Conservation (phyloP, 2,113 vertebrate species). For the Lepidothrix coronata region DNA sequence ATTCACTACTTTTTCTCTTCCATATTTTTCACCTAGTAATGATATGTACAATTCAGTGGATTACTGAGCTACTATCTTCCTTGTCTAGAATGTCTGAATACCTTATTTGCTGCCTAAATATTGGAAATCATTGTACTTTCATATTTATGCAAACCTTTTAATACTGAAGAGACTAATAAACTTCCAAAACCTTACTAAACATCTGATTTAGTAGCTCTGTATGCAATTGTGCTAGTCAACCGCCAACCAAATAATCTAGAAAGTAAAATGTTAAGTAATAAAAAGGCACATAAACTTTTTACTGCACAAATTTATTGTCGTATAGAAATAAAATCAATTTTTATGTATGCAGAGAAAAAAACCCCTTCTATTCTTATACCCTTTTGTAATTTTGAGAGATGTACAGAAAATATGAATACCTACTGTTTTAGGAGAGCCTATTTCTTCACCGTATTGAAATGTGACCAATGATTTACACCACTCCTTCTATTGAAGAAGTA, state of each 20-base stretch:
- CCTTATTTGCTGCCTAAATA: background rate
- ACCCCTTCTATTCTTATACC: background rate
- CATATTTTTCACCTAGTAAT: background rate
- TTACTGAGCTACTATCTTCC: background rate
- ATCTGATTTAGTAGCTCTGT: background rate
- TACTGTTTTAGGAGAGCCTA: background rate
- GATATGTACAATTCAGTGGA: background rate
- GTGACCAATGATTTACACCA: background rate
- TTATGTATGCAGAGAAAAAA: background rate
- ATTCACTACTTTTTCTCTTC: background rate
- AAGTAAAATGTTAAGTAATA: slow-evolving; percentile 39
- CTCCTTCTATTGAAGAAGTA: background rate
- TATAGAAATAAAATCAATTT: slow-evolving; percentile 3
- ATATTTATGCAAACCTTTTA: background rate
- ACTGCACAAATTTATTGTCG: background rate
- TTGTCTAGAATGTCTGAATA: background rate
- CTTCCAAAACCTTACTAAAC: background rate
- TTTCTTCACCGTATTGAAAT: background rate
- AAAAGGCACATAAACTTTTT: background rate
- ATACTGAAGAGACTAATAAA: background rate
- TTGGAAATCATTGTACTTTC: background rate
- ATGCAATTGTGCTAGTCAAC: slow-evolving; percentile 13
- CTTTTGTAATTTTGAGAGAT: background rate
- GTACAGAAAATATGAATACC: background rate
- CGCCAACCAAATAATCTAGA: background rate